A percentile compares a stretch with the other conserved stretches of the same genome.
These are phyloP conservation scores for Steinernema khuongi DNA, from an alignment of 1,140 invertebrate genomes.

Conservation along the genomic window DNA sequence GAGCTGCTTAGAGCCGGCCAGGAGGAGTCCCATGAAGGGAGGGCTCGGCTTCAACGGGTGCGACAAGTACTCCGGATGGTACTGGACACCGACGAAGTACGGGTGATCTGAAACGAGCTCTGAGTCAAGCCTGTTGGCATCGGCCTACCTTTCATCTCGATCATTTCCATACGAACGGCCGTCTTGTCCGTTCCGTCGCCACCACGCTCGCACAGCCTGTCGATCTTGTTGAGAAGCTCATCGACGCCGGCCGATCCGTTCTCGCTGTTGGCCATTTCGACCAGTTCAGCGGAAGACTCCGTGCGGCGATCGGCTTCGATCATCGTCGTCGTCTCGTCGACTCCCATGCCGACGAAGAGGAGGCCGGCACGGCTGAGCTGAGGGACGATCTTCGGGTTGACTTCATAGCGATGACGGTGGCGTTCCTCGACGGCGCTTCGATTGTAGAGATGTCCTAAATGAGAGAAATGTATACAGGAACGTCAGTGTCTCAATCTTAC, in stretches of 20 bases:
- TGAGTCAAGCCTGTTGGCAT: not conserved
- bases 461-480: conserved; percentile 17
- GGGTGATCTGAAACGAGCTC: conserved; percentile 67
- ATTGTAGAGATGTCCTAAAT: conserved; percentile 40
- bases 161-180: conserved; percentile 74
- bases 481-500: conserved; percentile 20
- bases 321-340: conserved; percentile 58
- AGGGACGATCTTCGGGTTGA: conserved; percentile 77
- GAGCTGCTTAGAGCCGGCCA: conserved; percentile 70
- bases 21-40: conserved; percentile 85
- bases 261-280: conserved; percentile 40
- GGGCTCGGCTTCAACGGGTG: conserved; percentile 86
- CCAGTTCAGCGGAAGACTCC: conserved; percentile 43
- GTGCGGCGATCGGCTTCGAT: conserved; percentile 28
- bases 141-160: conserved; percentile 64
- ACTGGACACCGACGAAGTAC: conserved; percentile 92
- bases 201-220: conserved; percentile 46
- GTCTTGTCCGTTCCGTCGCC: conserved; percentile 59
- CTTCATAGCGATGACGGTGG: conserved; percentile 80
- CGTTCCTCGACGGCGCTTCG: conserved; percentile 77
- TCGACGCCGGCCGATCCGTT: conserved; percentile 18
- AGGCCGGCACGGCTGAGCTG: conserved; percentile 76
- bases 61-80: conserved; percentile 93
- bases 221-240: conserved; percentile 46
- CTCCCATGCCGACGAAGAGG: conserved; percentile 76